Conservation (phyloP, 2,113 vertebrate genomes). For the Electrona antarctica region DNA sequence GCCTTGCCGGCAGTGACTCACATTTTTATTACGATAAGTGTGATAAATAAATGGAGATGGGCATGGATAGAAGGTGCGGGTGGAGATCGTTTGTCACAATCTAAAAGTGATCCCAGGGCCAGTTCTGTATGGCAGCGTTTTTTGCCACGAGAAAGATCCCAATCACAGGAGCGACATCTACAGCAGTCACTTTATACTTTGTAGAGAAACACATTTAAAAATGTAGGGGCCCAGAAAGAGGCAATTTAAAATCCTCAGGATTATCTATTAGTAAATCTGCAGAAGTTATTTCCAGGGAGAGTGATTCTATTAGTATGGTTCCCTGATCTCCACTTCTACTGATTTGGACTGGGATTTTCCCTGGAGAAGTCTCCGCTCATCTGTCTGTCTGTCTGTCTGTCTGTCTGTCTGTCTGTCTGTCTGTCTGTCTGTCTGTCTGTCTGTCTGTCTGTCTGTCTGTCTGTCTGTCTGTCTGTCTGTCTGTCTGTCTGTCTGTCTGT, state of each 20-base stretch:
- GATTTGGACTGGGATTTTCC: slow-evolving; percentile 27
- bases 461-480: background rate
- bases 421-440: background rate
- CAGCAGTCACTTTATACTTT: too few species aligned
- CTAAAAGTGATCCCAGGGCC: too few species aligned
- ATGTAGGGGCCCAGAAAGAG: background rate
- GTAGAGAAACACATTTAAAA: too few species aligned
- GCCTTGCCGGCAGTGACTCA: too few species aligned
- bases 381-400: slow-evolving; percentile 1
- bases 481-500: slow-evolving; percentile 2
- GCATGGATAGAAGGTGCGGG: too few species aligned
- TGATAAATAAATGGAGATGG: too few species aligned
- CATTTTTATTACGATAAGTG: too few species aligned
- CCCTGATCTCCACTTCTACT: slow-evolving; percentile 41
- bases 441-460: background rate
- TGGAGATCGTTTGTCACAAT: too few species aligned
- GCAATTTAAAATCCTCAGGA: background rate
- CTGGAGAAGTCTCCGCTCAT: slow-evolving; percentile 13
- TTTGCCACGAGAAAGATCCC: too few species aligned
- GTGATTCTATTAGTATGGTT: slow-evolving; percentile 26
- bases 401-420: slow-evolving; percentile 12
- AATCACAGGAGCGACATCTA: too few species aligned
- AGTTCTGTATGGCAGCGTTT: too few species aligned
- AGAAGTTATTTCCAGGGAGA: slow-evolving; percentile 42
- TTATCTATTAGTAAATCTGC: slow-evolving; percentile 26